Percentiles rank a stretch among this genome's conserved stretches.
phyloP scores from a whole-genome alignment of 2,888 invertebrate genomes.

The Dasysyrphus tricinctus region DNA sequence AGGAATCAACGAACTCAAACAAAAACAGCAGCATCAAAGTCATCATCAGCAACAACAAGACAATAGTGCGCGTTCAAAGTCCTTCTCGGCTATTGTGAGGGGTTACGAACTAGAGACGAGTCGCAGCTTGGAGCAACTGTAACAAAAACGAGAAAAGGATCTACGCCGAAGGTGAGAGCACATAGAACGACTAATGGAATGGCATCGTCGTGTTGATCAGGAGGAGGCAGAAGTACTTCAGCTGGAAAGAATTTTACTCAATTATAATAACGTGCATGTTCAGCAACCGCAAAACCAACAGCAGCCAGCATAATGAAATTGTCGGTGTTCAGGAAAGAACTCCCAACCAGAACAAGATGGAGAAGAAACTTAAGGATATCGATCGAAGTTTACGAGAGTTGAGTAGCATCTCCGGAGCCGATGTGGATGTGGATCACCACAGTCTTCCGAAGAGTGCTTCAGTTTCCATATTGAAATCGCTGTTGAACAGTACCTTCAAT shows the following conservation, averaged over 20 bases:
- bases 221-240: constrained; percentile 85
- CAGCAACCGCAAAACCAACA: constrained; percentile 62
- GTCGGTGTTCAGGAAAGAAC: constrained; percentile 13
- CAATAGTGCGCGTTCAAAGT: constrained; percentile 58
- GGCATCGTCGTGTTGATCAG: constrained; percentile 85
- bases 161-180: constrained; percentile 84
- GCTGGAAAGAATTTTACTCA: constrained; percentile 82
- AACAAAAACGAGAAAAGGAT: constrained; percentile 84
- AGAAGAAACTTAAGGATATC: constrained; percentile 79
- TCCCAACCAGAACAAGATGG: constrained; percentile 76
- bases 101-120: constrained; percentile 78
- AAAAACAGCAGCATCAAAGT: constrained; percentile 28
- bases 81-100: constrained; percentile 76
- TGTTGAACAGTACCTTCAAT: constrained; percentile 25
- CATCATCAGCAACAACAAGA: constrained; percentile 42
- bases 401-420: constrained; percentile 77
- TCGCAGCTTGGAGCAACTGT: constrained; percentile 77
- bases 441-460: constrained; percentile 34
- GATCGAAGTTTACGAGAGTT: constrained; percentile 80
- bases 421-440: neutral
- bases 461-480: constrained; percentile 39
- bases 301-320: constrained; percentile 1
- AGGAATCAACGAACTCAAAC: constrained; percentile 49
- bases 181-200: constrained; percentile 84
- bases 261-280: constrained; percentile 77